A percentile compares a stretch with the other conserved stretches of the same genome.
These are phyloP conservation scores for Heliconius himera DNA, from an alignment of 1,140 invertebrate genomes.

Conservation along the genomic window DNA sequence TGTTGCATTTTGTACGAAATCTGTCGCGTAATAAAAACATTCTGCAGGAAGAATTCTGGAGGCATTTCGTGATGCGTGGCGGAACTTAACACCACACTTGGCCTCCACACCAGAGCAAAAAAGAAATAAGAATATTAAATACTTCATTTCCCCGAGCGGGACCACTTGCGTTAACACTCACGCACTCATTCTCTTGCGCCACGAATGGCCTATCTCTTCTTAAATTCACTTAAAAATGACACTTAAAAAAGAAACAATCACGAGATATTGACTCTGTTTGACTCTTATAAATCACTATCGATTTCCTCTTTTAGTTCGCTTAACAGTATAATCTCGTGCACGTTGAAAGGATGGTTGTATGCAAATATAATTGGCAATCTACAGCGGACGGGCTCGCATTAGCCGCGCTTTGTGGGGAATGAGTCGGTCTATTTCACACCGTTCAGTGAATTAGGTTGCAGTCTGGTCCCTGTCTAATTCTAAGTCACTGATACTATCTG, in stretches of 20 bases:
- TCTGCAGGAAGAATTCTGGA: no score
- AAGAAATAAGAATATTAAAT: no score
- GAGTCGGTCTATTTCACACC: slow-evolving; percentile 10
- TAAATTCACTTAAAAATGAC: no score
- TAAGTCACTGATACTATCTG: not conserved
- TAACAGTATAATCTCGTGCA: slow-evolving; percentile 8
- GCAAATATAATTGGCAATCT: not conserved
- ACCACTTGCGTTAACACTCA: no score
- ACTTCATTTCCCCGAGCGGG: no score
- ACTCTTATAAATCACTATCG: slow-evolving; percentile 3
- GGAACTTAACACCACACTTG: no score
- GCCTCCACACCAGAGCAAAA: no score
- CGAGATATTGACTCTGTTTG: not conserved
- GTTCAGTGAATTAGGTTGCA: slow-evolving; percentile 8
- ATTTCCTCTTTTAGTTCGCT: not conserved
- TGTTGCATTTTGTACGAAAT: no score
- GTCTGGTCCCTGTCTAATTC: not conserved
- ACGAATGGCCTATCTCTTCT: no score
- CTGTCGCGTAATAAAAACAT: no score
- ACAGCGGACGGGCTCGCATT: slow-evolving; percentile 9
- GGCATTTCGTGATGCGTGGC: no score
- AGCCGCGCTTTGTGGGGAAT: slow-evolving; percentile 3
- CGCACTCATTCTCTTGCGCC: no score
- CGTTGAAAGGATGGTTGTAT: not conserved
- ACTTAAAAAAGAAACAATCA: not conserved